Base-by-base conservation (phyloP, 2,888 invertebrate genomes). In the Agrilus biguttatus region DNA sequence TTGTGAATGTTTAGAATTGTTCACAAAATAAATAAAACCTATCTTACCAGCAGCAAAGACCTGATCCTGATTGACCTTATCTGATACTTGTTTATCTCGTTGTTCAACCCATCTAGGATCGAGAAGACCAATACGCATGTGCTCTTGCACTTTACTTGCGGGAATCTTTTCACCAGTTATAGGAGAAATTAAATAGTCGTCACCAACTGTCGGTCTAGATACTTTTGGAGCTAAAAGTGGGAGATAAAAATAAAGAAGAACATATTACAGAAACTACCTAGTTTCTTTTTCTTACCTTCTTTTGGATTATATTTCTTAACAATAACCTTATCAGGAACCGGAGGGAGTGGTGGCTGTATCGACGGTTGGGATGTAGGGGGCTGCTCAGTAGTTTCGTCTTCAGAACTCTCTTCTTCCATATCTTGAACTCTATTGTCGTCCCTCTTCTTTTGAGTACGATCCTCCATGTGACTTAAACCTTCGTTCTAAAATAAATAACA, bases 91-190 rank as follows among this genome's bases (percentile, higher is more conserved):
- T 51, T 93, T 83, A 63, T 97, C 96, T 12, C 95, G 75, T 63
- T 96, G 93, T 65, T 98, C 96, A 47, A 96, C 84, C 95, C 96
- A 97, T 55, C 93, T 82, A 13, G 95, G 95, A 76, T 97, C 96
- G 53, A 97, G 67, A 53, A 97, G 69, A 14, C 93, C 93, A 65
- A 95, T 95, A 52, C 95, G 83, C 80, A 99, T 91, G 68, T 99
- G 98, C 57, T 98, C 95, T 45, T 92, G 92, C 45, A 98, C 87
- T 68, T 98, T 95, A 59, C 87, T 89, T 0, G 95, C 95, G 0
- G 93, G 93, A 56, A 99, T 95, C 63, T 87, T 83, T 65, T 98
- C 97, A 34, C 96, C 96, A 1, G 97, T 99, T 59, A 99, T 90
- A 1, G 97, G 98, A 1, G 97, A 98, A 49, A 98, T 91, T 42